Evolutionary conservation across 2,888 invertebrate genomes (phyloP), one percentile per base, ranked within the genome.

Genomic region (Machimus rusticus): DNA sequence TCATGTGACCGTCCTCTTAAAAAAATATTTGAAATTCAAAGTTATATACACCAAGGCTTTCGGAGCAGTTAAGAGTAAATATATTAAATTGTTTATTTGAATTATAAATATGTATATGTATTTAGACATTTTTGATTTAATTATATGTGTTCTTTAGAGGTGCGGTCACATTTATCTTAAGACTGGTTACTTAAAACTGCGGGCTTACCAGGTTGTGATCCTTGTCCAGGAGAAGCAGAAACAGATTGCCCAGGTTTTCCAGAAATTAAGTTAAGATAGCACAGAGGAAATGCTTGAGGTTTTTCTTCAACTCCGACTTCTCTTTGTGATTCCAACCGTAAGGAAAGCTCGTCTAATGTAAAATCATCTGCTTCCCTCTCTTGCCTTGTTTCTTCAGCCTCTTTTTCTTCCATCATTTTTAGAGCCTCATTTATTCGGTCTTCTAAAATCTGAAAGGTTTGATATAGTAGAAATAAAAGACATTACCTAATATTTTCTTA

Each of bases 171-270:
- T 46, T 46, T 16, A 46, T 14, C 3, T 14, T 43, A 43, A 39
- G 39, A 12, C 43, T 43, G 16, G 12, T 12, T 16, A 14, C 14
- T 39, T 16, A 46, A 46, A 16, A 43, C 2, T 14, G 16, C 43
- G 16, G 12, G 16, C 43, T 89, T 89, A 93, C 93, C 93, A 88
- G 91, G 91, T 43, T 91, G 91, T 8, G 91, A 91, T 12, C 91
- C 91, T 89, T 93, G 93, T 87, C 93, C 93, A 1, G 92, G 92
- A 8, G 93, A 93, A 66, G 92, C 91, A 8, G 93, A 92, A 9
- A 91, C 91, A 23, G 92, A 92, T 86, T 92, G 92, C 0, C 91
- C 90, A 5, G 91, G 90, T 16, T 93, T 91, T 9, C 93, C 93
- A 9, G 92, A 91, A 79, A 93, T 90, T 31, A 93, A 90, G 89